These are phyloP conservation scores for Cosmopolites sordidus DNA, from an alignment of 2,888 invertebrate genomes.

Conservation along the genomic window DNA sequence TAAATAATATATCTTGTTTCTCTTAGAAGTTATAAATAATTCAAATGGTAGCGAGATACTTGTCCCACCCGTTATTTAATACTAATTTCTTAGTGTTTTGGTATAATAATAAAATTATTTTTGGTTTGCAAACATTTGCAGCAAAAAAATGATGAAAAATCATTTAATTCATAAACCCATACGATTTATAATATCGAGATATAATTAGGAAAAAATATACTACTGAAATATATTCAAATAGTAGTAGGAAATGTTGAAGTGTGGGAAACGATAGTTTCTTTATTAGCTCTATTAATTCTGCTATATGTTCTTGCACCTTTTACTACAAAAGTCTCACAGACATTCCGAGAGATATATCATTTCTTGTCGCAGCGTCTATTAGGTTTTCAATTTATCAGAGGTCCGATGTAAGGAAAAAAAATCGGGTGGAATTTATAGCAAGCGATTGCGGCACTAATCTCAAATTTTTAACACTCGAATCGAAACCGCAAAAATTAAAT, in stretches of 20 bases:
- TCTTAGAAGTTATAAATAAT: too few species aligned
- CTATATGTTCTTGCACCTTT: background rate
- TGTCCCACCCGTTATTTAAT: too few species aligned
- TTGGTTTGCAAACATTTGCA: too few species aligned
- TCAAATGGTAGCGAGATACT: too few species aligned
- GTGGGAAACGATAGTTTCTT: too few species aligned
- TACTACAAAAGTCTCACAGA: constrained; percentile 8
- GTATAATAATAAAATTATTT: too few species aligned
- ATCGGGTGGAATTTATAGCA: constrained; percentile 17
- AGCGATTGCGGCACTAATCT: constrained; percentile 17
- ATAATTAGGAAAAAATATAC: too few species aligned
- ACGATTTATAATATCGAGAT: too few species aligned
- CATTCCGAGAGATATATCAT: constrained; percentile 12
- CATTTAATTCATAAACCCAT: too few species aligned
- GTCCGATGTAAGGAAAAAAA: constrained; percentile 13
- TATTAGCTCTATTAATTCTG: background rate
- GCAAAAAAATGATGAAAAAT: too few species aligned
- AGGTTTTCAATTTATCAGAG: constrained; percentile 17
- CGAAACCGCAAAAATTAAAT: constrained; percentile 11
- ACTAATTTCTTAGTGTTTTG: too few species aligned
- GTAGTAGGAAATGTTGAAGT: background rate
- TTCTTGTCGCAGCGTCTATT: constrained; percentile 17
- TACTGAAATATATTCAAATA: background rate
- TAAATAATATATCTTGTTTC: too few species aligned
- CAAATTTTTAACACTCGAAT: constrained; percentile 11